Percentiles rank a stretch among this genome's conserved stretches.
phyloP scores from a whole-genome alignment of 2,113 vertebrate genomes.

The Catharus fuscescens region DNA sequence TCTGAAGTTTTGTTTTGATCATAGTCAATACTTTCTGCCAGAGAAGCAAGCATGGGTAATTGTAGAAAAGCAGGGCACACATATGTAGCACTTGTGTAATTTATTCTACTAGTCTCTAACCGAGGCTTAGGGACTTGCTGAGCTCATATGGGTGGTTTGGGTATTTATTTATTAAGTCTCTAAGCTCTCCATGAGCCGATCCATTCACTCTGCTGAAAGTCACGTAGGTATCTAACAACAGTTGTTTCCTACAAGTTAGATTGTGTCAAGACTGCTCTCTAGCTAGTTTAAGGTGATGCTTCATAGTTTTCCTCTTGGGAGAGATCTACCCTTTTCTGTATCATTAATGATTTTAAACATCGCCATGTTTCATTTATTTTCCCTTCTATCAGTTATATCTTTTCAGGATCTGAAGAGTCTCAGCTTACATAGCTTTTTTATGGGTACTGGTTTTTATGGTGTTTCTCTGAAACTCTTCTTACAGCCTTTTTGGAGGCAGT shows the following conservation, averaged over 20 bases:
- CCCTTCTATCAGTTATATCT: background rate
- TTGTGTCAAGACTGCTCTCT: background rate
- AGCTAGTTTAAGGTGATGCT: background rate
- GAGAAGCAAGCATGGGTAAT: background rate
- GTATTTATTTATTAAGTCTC: background rate
- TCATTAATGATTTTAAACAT: background rate
- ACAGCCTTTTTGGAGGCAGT: background rate
- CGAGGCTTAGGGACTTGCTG: background rate
- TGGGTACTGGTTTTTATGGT: background rate
- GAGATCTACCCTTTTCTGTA: background rate
- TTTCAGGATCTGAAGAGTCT: background rate
- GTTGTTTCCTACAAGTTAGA: background rate
- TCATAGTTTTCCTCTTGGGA: accelerated
- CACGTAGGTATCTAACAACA: background rate
- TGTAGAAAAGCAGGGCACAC: background rate
- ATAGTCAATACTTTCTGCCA: background rate
- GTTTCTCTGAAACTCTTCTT: background rate
- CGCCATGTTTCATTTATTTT: background rate
- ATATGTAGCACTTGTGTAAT: background rate
- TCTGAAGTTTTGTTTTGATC: background rate
- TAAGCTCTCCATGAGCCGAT: background rate
- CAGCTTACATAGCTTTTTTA: background rate
- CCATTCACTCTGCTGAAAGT: background rate
- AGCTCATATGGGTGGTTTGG: background rate
- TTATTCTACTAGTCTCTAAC: background rate